Percentiles rank a stretch among this genome's conserved stretches.
phyloP scores from a whole-genome alignment of 53 echinoderm and acorn worm species.

The Zoroaster sp. region DNA sequence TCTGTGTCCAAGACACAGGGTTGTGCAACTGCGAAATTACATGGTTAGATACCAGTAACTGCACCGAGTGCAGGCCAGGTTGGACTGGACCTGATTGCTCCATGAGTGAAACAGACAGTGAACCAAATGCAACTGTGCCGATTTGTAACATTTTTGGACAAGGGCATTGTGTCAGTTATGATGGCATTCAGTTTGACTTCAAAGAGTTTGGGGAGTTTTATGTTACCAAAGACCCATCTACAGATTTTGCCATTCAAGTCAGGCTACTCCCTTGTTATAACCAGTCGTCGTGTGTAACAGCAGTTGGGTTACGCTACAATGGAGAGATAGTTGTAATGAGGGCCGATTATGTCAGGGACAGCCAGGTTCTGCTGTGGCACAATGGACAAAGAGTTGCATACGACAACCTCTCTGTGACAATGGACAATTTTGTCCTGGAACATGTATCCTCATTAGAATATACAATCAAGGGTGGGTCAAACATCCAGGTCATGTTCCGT shows the following conservation, averaged over 20 bases:
- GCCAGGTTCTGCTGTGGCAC: slow-evolving; percentile 67
- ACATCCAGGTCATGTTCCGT: slow-evolving; percentile 27
- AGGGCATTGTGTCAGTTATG: slow-evolving; percentile 80
- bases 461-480: slow-evolving; percentile 16
- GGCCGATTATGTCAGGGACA: slow-evolving; percentile 66
- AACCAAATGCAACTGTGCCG: slow-evolving; percentile 32
- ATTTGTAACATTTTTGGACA: slow-evolving; percentile 79
- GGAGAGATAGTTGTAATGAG: slow-evolving; percentile 62
- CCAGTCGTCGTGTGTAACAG: slow-evolving; percentile 71
- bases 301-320: slow-evolving; percentile 55
- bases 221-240: slow-evolving; percentile 8
- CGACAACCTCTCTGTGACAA: slow-evolving; percentile 20
- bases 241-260: slow-evolving; percentile 63
- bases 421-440: slow-evolving; percentile 41
- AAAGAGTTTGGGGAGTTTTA: slow-evolving; percentile 86
- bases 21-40: slow-evolving; percentile 75
- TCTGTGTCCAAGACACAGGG: slow-evolving; percentile 73
- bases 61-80: slow-evolving; percentile 69
- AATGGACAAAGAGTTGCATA: slow-evolving; percentile 43
- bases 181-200: slow-evolving; percentile 83
- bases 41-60: slow-evolving; percentile 76
- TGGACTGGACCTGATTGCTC: slow-evolving; percentile 83
- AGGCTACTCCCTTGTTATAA: slow-evolving; percentile 79
- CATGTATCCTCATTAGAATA: slow-evolving; percentile 67
- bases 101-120: slow-evolving; percentile 42